Conservation (phyloP, 2,888 invertebrate species). For the Eupithecia inturbata region DNA sequence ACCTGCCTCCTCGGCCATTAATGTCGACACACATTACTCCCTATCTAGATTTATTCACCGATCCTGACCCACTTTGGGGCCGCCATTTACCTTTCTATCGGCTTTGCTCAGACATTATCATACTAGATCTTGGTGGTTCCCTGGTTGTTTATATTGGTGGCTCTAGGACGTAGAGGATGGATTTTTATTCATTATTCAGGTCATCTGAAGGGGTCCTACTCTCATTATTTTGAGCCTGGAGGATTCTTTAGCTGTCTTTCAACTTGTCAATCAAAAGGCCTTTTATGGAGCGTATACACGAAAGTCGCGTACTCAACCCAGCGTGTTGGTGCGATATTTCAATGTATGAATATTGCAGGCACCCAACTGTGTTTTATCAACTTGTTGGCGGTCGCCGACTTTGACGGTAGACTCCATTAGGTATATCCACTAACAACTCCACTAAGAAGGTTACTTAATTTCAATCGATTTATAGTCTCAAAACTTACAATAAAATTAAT, state of each 20-base stretch:
- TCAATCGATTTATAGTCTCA: background rate
- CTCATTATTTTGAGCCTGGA: background rate
- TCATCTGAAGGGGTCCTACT: conserved; percentile 1
- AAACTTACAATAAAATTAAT: background rate
- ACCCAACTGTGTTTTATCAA: background rate
- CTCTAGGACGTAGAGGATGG: conserved; percentile 1
- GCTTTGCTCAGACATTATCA: conserved; percentile 47
- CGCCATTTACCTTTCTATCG: conserved; percentile 59
- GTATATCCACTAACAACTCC: too few species aligned
- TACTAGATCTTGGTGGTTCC: conserved; percentile 37
- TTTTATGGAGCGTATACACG: background rate
- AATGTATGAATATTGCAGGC: background rate
- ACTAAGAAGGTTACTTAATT: background rate
- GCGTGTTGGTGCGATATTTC: background rate
- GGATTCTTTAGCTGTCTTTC: background rate
- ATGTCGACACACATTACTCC: conserved; percentile 65
- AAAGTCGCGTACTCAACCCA: background rate
- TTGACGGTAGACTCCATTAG: background rate
- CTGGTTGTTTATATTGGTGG: conserved; percentile 29
- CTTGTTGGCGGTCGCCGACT: background rate
- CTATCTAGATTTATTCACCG: conserved; percentile 69
- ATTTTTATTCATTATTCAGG: conserved; percentile 14
- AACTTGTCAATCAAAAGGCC: background rate
- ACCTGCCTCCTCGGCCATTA: conserved; percentile 47
- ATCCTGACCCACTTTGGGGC: conserved; percentile 65